These are phyloP conservation scores for Nibea coibor DNA, from an alignment of 2,113 vertebrate species.

Conservation along the genomic window DNA sequence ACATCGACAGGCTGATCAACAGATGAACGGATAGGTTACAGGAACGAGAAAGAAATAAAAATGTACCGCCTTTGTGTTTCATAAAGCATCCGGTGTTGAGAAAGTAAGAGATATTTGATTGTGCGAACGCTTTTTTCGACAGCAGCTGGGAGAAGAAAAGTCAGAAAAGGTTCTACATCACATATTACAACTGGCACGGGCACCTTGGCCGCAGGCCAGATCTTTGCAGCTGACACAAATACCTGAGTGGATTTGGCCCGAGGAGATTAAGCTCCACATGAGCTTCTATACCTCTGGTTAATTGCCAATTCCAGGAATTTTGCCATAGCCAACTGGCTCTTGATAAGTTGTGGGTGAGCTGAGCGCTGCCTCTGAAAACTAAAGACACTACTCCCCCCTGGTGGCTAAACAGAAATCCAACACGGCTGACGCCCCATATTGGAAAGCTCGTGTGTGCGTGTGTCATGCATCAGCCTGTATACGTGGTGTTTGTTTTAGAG, in stretches of 20 bases:
- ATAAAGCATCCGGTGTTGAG: background rate
- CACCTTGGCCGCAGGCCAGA: background rate
- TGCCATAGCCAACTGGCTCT: slow-evolving; percentile 14
- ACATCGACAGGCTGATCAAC: slow-evolving; percentile 10
- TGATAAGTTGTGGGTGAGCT: background rate
- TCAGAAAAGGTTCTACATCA: background rate
- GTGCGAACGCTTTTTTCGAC: background rate
- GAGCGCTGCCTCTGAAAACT: slow-evolving; percentile 20
- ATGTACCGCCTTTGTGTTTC: background rate
- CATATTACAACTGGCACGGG: slow-evolving; percentile 21
- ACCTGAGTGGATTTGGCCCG: slow-evolving; percentile 48
- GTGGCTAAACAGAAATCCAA: slow-evolving; percentile 52
- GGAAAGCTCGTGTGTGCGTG: background rate
- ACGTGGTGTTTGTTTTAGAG: background rate
- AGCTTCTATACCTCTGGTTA: slow-evolving; percentile 32
- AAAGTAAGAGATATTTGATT: background rate
- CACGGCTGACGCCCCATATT: background rate
- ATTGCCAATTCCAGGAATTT: slow-evolving; percentile 42
- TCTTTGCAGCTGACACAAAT: slow-evolving; percentile 50
- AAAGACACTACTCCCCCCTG: slow-evolving; percentile 65
- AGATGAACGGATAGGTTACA: background rate
- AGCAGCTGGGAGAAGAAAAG: background rate
- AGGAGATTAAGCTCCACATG: slow-evolving; percentile 53
- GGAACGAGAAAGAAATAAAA: no score
- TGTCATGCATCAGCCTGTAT: background rate